Evolutionary conservation across 2,113 vertebrate genomes (phyloP).

Genomic region (Stictonetta naevosa): DNA sequence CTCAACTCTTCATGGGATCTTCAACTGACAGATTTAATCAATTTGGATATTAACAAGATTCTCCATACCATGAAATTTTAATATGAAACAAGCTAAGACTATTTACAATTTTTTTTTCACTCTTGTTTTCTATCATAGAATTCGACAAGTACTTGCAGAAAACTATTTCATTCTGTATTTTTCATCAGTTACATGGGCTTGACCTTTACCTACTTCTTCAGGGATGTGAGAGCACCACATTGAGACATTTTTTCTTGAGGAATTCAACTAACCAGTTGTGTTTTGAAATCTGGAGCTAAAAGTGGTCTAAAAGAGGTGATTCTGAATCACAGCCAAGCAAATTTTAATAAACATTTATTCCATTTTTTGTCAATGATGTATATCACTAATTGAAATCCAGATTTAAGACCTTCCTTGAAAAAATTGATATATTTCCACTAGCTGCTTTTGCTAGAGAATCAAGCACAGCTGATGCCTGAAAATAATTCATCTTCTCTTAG

Average conservation of each 20-base stretch:
- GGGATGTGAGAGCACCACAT: background rate
- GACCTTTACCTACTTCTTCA: background rate
- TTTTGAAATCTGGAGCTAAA: background rate
- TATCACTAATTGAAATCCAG: background rate
- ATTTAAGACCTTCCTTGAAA: background rate
- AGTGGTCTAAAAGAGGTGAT: background rate
- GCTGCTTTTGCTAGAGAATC: background rate
- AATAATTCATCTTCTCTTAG: background rate
- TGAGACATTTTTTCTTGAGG: background rate
- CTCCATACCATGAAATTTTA: background rate
- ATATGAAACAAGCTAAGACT: background rate
- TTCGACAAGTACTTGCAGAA: background rate
- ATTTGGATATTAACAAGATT: background rate
- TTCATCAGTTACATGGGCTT: background rate
- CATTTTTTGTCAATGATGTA: background rate
- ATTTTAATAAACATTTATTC: background rate
- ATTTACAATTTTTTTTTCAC: background rate
- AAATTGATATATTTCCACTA: background rate
- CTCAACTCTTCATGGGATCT: background rate
- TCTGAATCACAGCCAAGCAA: background rate
- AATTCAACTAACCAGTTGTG: background rate
- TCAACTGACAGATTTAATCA: background rate
- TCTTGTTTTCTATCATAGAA: background rate
- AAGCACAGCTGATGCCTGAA: background rate
- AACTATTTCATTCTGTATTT: background rate